Conservation (phyloP, 2,888 invertebrate genomes). For the Sesia bembeciformis region DNA sequence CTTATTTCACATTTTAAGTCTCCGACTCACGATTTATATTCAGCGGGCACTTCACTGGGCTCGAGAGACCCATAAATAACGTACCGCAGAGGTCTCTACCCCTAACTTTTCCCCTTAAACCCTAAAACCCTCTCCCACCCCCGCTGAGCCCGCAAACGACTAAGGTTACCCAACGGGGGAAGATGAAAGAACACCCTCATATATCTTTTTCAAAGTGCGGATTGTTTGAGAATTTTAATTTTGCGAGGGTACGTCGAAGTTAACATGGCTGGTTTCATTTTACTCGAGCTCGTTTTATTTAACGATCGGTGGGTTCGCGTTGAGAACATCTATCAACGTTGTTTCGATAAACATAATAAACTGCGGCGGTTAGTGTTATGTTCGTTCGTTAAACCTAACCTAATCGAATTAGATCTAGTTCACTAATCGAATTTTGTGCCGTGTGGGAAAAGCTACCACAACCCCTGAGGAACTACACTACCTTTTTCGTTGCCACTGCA, state of each 20-base stretch:
- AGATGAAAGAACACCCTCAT: conserved; percentile 70
- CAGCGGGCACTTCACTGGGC: conserved; percentile 63
- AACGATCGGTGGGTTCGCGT: no score
- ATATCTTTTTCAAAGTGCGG: conserved; percentile 71
- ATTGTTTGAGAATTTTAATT: conserved; percentile 71
- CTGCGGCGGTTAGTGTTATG: no score
- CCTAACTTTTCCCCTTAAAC: conserved; percentile 26
- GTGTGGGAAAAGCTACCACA: no score
- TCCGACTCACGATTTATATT: conserved; percentile 65
- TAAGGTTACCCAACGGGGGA: conserved; percentile 60
- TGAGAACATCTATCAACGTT: no score
- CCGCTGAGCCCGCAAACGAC: conserved; percentile 49
- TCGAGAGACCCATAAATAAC: conserved; percentile 72
- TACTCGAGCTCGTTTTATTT: no score
- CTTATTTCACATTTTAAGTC: conserved; percentile 64
- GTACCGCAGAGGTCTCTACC: conserved; percentile 46
- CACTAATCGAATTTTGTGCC: no score
- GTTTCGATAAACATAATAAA: no score
- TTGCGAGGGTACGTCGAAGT: conserved; percentile 30
- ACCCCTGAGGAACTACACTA: no score
- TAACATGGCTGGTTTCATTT: not conserved
- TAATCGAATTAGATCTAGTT: no score
- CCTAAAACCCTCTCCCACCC: conserved; percentile 22
- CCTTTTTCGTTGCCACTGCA: no score
- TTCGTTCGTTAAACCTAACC: no score